Evolutionary conservation across 1,140 invertebrate genomes (phyloP), one percentile per base, ranked within the genome.

Genomic region (Akabosia matsudoensis): DNA sequence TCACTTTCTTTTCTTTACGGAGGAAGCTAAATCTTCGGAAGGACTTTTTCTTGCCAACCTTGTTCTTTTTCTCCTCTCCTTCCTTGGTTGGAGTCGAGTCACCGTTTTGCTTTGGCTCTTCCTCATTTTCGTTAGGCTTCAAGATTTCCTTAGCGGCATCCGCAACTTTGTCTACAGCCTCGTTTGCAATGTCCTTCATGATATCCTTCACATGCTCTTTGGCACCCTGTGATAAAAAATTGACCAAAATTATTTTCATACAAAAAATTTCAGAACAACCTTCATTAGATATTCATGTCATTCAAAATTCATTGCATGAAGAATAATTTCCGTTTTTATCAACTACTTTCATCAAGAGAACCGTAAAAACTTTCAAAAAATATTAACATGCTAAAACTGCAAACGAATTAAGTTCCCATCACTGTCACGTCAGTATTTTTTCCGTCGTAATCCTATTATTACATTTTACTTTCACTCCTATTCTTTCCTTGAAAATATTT

Each of bases 11-110:
- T 67, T 83, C 82, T 74, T 80, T 81, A 33, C 82, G 76, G 33
- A 83, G 76, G 71, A 83, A 83, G 75, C 82, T 82, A 78, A 83
- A 82, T 70, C 76, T 78, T 18, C 82, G 80, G 79, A 83, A 80
- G 22, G 80, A 82, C 33, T 76, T 52, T 74, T 82, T 82, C 77
- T 83, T 83, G 34, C 79, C 74, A 14, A 82, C 82, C 76, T 83
- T 83, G 52, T 82, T 82, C 76, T 83, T 80, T 33, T 54, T 64
- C 37, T 72, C 45, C 54, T 76, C 71, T 28, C 33, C 78, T 30
- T 79, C 76, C 51, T 81, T 78, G n/a, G 79, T 81, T 31, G 78
- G 80, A 24, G 77, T 79, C 33, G 74, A 79, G 22, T 75, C 73
- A 24, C 76, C 79, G 22, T 67, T 76, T 30, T 77, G 74, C 37